Evolutionary conservation across 2,888 invertebrate genomes (phyloP), one percentile per base, ranked within the genome.

Genomic region (Seira ritae): DNA sequence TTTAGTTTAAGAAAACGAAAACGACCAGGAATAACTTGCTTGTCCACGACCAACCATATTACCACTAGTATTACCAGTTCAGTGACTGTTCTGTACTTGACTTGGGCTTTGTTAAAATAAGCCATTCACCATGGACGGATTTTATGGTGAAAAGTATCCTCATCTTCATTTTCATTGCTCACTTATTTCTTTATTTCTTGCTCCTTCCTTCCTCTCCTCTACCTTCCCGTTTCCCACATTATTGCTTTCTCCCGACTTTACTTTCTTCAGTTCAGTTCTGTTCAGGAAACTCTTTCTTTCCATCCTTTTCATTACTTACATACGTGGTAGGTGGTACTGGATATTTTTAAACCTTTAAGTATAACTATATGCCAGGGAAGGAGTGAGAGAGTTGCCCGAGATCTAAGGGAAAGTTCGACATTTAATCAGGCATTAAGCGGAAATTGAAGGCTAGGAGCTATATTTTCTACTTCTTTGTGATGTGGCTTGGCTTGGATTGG

Each of bases 41-140:
- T n/a, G n/a, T n/a, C n/a, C n/a, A n/a, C n/a, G n/a, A n/a, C n/a
- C n/a, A n/a, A n/a, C n/a, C n/a, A n/a, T n/a, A n/a, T n/a, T n/a
- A n/a, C n/a, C n/a, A n/a, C n/a, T n/a, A n/a, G n/a, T n/a, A n/a
- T n/a, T n/a, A n/a, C n/a, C n/a, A n/a, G n/a, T n/a, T n/a, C n/a
- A n/a, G n/a, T n/a, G n/a, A n/a, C n/a, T n/a, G n/a, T n/a, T n/a
- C n/a, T n/a, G n/a, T n/a, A n/a, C n/a, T n/a, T n/a, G n/a, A n/a
- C n/a, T n/a, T n/a, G n/a, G n/a, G n/a, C n/a, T n/a, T n/a, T n/a
- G n/a, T n/a, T n/a, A n/a, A n/a, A n/a, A n/a, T n/a, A n/a, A n/a
- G n/a, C n/a, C n/a, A n/a, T n/a, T n/a, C n/a, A n/a, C n/a, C n/a
- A 78, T 19, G 78, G 78, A 78, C 62, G 71, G 78, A 71, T 78